Percentiles rank a stretch among this genome's conserved stretches.
These are phyloP conservation scores for Dallia pectoralis DNA, from an alignment of 2,797 vertebrate species.

Conservation along the genomic window DNA sequence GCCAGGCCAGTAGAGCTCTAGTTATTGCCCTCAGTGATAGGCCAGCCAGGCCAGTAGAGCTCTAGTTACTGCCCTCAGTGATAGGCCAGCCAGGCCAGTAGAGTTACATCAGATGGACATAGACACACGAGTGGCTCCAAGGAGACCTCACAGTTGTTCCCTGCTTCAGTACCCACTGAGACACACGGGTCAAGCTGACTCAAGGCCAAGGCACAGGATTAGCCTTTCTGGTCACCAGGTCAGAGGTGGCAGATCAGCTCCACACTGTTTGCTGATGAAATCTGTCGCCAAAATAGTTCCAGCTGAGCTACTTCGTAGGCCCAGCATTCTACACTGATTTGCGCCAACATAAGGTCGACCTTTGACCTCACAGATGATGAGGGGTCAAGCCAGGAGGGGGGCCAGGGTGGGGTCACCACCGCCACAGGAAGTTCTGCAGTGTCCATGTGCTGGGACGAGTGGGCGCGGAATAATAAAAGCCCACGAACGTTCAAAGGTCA, in stretches of 20 bases:
- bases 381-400: conserved; percentile 20
- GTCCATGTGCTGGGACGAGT: conserved; percentile 44
- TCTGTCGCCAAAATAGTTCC: conserved; percentile 15
- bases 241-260: conserved; percentile 12
- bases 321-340: conserved; percentile 2
- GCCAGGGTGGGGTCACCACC: conserved; percentile 18
- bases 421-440: conserved; percentile 24
- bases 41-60: neutral
- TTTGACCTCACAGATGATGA: conserved; percentile 22
- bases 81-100: neutral
- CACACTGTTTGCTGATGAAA: conserved; percentile 19
- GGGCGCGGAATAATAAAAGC: conserved; percentile 35
- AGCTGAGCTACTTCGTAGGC: conserved; percentile 11
- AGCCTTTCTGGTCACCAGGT: conserved; percentile 20
- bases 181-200: conserved; percentile 39
- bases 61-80: too few species aligned
- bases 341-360: neutral
- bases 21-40: neutral
- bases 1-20: conserved; percentile 11
- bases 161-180: conserved; percentile 16
- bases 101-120: neutral
- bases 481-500: conserved; percentile 55
- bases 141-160: conserved; percentile 14
- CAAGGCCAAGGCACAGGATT: conserved; percentile 20
- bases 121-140: conserved; percentile 22